Evolutionary conservation across 2,113 vertebrate species (phyloP).

Genomic region (Peromyscus californicus): DNA sequence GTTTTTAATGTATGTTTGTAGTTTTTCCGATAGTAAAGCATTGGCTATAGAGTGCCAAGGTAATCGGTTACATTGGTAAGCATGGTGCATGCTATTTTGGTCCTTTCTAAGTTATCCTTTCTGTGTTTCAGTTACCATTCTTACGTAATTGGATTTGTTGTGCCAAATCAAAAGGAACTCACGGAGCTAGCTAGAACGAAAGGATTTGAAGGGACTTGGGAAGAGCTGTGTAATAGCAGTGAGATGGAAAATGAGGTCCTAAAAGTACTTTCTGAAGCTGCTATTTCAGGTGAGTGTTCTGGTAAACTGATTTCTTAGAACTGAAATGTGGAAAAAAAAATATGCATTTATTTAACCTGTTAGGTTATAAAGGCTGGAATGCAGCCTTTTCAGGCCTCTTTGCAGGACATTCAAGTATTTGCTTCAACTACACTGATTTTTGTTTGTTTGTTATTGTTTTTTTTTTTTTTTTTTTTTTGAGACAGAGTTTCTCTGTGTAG

Average conservation of each 20-base stretch:
- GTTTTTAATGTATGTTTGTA: neutral
- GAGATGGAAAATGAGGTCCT: conserved; percentile 95
- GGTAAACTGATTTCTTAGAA: neutral
- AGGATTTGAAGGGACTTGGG: conserved; percentile 90
- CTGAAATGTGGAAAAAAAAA: neutral
- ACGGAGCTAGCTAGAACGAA: conserved; percentile 91
- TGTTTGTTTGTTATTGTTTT: too few species aligned
- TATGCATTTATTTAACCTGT: neutral
- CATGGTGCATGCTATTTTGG: neutral
- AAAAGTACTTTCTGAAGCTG: conserved; percentile 92
- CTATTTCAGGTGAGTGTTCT: conserved; percentile 89
- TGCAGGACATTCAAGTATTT: accelerated
- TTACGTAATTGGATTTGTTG: conserved; percentile 97
- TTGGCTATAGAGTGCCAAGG: neutral
- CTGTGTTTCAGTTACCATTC: conserved; percentile 92
- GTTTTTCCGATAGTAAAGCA: neutral
- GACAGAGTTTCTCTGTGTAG: neutral
- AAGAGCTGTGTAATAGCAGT: conserved; percentile 93
- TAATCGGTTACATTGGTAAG: neutral
- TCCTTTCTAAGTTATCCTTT: conserved; percentile 1
- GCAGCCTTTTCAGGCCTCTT: neutral
- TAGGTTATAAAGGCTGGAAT: neutral
- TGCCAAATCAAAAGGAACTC: conserved; percentile 97
- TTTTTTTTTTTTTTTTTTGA: neutral
- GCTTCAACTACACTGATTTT: neutral